These are phyloP conservation scores for Nesogale talazaci DNA, from an alignment of 2,113 vertebrate species.

Conservation along the genomic window DNA sequence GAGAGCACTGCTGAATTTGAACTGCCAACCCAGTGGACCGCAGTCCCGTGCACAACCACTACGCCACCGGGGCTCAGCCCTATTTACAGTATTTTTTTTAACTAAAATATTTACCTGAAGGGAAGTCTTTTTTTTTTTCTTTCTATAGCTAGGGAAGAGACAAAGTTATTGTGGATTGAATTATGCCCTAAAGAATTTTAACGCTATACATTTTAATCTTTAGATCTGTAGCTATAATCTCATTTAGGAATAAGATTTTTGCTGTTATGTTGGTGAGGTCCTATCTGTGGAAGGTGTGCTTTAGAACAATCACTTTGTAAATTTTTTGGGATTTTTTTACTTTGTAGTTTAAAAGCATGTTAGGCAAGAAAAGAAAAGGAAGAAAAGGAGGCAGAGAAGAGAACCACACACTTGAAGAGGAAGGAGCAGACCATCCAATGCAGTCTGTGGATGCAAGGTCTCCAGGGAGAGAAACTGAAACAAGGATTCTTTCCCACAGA, in stretches of 20 bases:
- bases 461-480: neutral
- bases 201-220: neutral
- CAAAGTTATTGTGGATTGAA: neutral
- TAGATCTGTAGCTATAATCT: neutral
- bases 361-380: neutral
- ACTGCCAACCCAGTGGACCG: too few species aligned
- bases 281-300: neutral
- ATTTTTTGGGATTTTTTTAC: too few species aligned
- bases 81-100: too few species aligned
- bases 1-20: too few species aligned
- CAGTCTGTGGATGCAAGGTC: neutral
- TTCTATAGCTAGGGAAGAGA: neutral
- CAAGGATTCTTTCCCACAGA: neutral
- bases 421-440: neutral
- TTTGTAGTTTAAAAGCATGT: neutral
- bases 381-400: neutral
- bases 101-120: neutral
- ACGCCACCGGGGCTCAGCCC: too few species aligned
- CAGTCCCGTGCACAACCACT: too few species aligned
- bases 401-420: neutral
- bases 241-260: neutral
- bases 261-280: neutral
- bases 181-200: neutral
- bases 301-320: neutral
- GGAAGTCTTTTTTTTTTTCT: neutral